A percentile compares a stretch with the other conserved stretches of the same genome.
Conservation (phyloP, 2,113 vertebrate species). For the Petromus typicus region DNA sequence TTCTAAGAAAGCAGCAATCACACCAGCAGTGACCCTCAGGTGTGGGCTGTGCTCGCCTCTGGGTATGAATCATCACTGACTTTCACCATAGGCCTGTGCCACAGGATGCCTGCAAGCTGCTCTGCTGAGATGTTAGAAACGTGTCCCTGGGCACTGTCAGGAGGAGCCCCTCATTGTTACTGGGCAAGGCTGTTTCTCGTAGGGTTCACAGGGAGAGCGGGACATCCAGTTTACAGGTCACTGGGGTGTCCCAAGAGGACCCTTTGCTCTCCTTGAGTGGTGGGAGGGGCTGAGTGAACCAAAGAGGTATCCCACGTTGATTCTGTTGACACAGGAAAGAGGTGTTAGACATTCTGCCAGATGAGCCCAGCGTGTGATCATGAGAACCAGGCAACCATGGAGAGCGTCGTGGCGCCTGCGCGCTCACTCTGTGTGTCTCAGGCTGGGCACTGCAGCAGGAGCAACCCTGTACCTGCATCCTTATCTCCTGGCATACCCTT, state of each 20-base stretch:
- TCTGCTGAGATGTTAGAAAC: background rate
- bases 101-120: too few relatives aligned
- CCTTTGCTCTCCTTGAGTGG: background rate
- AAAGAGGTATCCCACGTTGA: background rate
- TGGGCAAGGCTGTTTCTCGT: background rate
- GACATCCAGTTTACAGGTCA: background rate
- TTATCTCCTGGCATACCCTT: background rate
- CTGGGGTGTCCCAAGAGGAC: background rate
- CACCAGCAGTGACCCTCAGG: background rate
- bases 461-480: rapidly evolving
- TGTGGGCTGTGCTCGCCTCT: background rate
- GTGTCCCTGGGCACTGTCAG: background rate
- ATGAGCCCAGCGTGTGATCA: background rate
- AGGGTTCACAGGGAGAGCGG: rapidly evolving
- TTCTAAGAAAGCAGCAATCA: background rate
- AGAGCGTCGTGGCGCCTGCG: rapidly evolving
- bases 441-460: background rate
- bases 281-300: background rate
- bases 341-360: too few relatives aligned
- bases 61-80: background rate
- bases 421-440: background rate
- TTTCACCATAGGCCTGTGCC: background rate
- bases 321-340: background rate
- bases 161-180: background rate
- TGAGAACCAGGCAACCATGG: background rate